Evolutionary conservation across 2,113 vertebrate genomes (phyloP).

Genomic region (Eupsittula cactorum): DNA sequence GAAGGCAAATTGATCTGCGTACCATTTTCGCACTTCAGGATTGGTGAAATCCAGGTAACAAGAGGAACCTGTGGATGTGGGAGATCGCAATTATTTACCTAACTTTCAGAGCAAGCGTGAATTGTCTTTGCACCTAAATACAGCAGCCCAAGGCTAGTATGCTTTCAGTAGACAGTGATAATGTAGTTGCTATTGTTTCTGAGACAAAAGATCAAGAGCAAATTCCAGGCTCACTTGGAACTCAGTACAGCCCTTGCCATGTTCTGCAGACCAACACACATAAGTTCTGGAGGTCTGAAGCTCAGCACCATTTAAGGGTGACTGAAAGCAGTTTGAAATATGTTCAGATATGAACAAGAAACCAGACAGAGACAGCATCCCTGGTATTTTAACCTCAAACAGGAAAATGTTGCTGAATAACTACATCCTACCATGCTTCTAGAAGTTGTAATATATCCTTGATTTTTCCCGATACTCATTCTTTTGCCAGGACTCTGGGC

Average conservation of each 20-base stretch:
- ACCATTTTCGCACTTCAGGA: constrained; percentile 88
- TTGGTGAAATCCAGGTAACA: constrained; percentile 90
- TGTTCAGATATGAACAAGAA: background rate
- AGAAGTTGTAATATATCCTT: background rate
- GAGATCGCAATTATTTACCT: background rate
- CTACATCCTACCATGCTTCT: background rate
- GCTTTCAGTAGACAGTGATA: background rate
- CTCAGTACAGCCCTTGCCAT: background rate
- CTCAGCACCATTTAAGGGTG: background rate
- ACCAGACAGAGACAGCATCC: background rate
- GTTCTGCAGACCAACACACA: background rate
- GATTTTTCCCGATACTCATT: background rate
- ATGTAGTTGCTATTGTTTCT: background rate
- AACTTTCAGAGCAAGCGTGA: background rate
- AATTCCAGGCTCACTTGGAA: background rate
- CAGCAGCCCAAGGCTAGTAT: background rate
- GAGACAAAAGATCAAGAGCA: background rate
- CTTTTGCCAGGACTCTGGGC: background rate
- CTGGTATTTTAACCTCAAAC: background rate
- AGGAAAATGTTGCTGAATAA: background rate
- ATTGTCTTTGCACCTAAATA: background rate
- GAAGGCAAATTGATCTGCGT: constrained; percentile 84
- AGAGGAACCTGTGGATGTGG: constrained; percentile 79
- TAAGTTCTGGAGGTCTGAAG: background rate
- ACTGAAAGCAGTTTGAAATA: background rate